phyloP scores from a whole-genome alignment of 2,888 invertebrate species.

The Caenorhabditis doughertyi region DNA sequence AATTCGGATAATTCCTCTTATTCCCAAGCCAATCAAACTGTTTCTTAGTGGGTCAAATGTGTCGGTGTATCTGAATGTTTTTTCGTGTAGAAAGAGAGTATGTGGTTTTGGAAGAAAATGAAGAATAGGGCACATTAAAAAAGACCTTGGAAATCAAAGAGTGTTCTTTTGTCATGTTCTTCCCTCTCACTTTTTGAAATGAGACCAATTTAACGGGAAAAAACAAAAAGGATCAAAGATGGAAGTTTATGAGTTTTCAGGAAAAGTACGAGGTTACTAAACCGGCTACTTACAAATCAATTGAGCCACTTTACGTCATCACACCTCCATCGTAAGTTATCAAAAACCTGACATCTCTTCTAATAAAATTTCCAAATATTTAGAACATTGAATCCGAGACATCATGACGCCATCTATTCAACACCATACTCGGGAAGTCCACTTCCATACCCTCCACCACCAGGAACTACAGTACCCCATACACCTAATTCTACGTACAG shows the following conservation, averaged over 20 bases:
- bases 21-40: conserved; percentile 59
- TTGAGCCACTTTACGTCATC: conserved; percentile 81
- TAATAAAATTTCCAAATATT: conserved; percentile 11
- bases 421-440: conserved; percentile 79
- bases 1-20: conserved; percentile 35
- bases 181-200: conserved; percentile 27
- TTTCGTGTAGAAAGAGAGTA: not conserved
- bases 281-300: conserved; percentile 79
- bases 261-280: conserved; percentile 81
- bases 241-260: conserved; percentile 29
- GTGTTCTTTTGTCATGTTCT: conserved; percentile 19
- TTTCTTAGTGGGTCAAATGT: conserved; percentile 63
- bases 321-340: conserved; percentile 74
- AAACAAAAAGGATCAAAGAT: not conserved
- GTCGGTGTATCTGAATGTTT: conserved; percentile 9
- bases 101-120: conserved; percentile 11
- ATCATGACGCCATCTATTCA: conserved; percentile 76
- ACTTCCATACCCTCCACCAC: conserved; percentile 73
- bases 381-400: conserved; percentile 58
- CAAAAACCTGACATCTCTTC: too few species aligned
- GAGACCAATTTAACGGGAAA: conserved; percentile 20
- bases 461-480: conserved; percentile 70
- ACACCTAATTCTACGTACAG: conserved; percentile 67
- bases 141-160: conserved; percentile 16
- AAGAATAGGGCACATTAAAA: conserved; percentile 36